phyloP scores from a whole-genome alignment of 2,888 invertebrate genomes.

The Fragum whitleyi region DNA sequence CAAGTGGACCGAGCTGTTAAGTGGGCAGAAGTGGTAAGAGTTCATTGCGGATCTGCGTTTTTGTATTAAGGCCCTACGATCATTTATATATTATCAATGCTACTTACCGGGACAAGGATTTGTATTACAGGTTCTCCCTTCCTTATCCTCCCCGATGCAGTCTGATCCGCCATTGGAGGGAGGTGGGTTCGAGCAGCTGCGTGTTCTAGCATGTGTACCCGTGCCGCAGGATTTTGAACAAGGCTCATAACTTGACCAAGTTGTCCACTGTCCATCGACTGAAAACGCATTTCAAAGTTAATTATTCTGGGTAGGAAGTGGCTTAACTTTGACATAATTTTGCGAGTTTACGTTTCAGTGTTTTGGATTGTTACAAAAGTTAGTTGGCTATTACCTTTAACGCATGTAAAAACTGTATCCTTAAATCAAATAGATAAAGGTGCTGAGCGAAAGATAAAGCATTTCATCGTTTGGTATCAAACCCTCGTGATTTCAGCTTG shows the following conservation, averaged over 20 bases:
- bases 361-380: too few relatives aligned
- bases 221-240: constrained; percentile 52
- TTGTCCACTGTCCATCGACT: constrained; percentile 50
- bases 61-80: too few relatives aligned
- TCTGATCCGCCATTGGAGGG: constrained; percentile 53
- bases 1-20: too few relatives aligned
- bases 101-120: constrained; percentile 12
- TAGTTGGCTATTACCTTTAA: too few relatives aligned
- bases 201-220: constrained; percentile 37
- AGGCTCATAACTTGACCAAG: constrained; percentile 45
- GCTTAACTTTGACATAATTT: too few relatives aligned
- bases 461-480: background rate
- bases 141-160: constrained; percentile 47
- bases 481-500: too few relatives aligned
- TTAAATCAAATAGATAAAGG: background rate
- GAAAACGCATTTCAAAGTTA: constrained; percentile 46
- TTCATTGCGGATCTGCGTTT: too few relatives aligned
- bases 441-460: background rate
- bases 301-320: background rate
- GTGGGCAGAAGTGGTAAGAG: too few relatives aligned
- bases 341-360: too few relatives aligned
- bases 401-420: background rate
- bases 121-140: constrained; percentile 41
- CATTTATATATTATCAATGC: too few relatives aligned
- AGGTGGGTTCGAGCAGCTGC: constrained; percentile 53